phyloP scores from a whole-genome alignment of 2,888 invertebrate species.

The Cheilosia variabilis region DNA sequence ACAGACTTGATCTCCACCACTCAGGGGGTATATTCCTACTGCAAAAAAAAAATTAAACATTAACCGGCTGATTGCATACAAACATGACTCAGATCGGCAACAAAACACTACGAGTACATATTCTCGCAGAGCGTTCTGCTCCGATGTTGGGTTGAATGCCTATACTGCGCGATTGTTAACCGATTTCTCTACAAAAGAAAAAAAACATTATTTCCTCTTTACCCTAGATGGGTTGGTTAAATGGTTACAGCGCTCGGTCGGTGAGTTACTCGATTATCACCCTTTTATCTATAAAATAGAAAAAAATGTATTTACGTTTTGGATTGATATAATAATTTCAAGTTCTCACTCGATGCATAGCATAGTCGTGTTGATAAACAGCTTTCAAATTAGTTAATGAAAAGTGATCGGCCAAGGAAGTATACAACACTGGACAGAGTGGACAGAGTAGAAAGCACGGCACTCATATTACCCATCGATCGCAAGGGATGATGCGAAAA shows the following conservation, averaged over 20 bases:
- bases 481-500: constrained; percentile 64
- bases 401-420: constrained; percentile 44
- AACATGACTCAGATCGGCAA: constrained; percentile 55
- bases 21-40: neutral
- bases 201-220: constrained; percentile 61
- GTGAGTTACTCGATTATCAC: constrained; percentile 55
- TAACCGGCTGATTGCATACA: constrained; percentile 42
- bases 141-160: constrained; percentile 26
- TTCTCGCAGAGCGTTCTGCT: neutral
- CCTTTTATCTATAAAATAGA: constrained; percentile 49
- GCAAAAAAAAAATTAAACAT: constrained; percentile 10
- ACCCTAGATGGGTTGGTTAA: constrained; percentile 40
- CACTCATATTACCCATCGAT: constrained; percentile 19
- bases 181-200: constrained; percentile 16
- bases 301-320: constrained; percentile 28
- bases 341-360: constrained; percentile 19
- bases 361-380: constrained; percentile 38
- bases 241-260: constrained; percentile 11
- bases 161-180: constrained; percentile 25
- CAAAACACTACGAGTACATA: neutral
- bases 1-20: constrained; percentile 10
- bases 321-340: constrained; percentile 50
- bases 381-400: constrained; percentile 42
- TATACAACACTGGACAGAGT: constrained; percentile 13
- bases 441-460: neutral